These are phyloP conservation scores for Melieria picta DNA, from an alignment of 2,888 invertebrate species.

Conservation along the genomic window DNA sequence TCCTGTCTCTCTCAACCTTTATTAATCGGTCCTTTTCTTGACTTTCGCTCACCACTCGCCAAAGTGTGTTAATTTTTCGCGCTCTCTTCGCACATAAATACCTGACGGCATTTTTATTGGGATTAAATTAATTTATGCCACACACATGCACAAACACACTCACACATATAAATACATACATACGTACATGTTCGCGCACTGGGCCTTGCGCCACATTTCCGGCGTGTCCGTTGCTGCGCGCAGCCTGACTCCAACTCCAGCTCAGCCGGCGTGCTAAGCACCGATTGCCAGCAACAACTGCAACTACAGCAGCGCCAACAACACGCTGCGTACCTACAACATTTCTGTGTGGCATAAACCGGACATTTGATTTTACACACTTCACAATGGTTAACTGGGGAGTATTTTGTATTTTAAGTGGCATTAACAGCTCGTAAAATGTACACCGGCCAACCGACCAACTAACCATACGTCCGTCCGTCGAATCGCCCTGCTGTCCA, in stretches of 20 bases:
- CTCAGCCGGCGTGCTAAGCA: no score
- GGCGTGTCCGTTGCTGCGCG: background rate
- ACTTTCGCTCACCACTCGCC: background rate
- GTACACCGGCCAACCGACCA: slow-evolving; percentile 41
- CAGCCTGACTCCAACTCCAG: background rate
- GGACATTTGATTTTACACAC: slow-evolving; percentile 58
- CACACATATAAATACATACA: background rate
- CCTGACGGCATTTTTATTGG: slow-evolving; percentile 35
- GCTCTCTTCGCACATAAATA: background rate
- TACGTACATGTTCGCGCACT: background rate
- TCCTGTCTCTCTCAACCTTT: no score
- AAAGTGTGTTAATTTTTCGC: slow-evolving; percentile 28
- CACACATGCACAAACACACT: slow-evolving; percentile 9
- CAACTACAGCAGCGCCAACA: slow-evolving; percentile 25
- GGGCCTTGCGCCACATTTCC: slow-evolving; percentile 7
- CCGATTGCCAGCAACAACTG: slow-evolving; percentile 6
- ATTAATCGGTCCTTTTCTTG: background rate
- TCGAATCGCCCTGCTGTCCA: no score
- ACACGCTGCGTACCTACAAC: slow-evolving; percentile 4
- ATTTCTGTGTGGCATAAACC: slow-evolving; percentile 33
- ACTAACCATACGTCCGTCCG: slow-evolving; percentile 11
- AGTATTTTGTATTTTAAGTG: slow-evolving; percentile 59
- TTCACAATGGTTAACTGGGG: slow-evolving; percentile 60
- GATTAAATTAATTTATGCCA: slow-evolving; percentile 40
- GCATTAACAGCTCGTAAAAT: slow-evolving; percentile 59